These are phyloP conservation scores for human (Homo sapiens) DNA, from an alignment of 2,113 vertebrate species.

Conservation along the genomic window GRCh38 chr3:109029001-109029500, in stretches of 20 bases:
- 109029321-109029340: not conserved
- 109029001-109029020: not conserved
- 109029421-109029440: not conserved
- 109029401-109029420: not conserved
- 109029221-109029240: conserved; percentile 30
- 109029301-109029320: not conserved
- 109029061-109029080: not conserved
- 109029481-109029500: not conserved
- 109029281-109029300: not conserved
- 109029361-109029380: not conserved
- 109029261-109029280: not conserved
- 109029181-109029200: not conserved
- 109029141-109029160: conserved; percentile 6
- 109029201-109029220: conserved; percentile 10
- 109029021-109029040: not conserved
- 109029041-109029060: not conserved
- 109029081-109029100: not conserved
- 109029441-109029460: conserved; percentile 23
- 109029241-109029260: conserved; percentile 10
- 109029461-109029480: not conserved
- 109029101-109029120: not conserved
- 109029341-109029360: not conserved
- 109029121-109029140: not conserved
- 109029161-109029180: not conserved
- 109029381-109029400: not conserved